These are phyloP conservation scores for Nyleta sp. DNA, from an alignment of 2,888 invertebrate genomes.

Conservation along the genomic window DNA sequence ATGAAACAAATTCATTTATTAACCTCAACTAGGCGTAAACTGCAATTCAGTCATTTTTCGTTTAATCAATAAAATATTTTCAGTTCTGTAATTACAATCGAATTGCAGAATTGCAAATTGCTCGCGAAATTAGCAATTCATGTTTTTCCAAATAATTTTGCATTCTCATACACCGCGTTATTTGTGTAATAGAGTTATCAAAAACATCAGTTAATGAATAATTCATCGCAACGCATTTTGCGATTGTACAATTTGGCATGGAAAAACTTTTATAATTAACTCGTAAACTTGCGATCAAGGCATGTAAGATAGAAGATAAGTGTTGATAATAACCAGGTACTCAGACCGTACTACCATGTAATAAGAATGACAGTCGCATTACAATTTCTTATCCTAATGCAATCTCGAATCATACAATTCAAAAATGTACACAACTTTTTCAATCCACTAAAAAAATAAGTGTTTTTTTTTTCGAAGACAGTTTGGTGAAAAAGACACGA, in stretches of 20 bases:
- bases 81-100: too few species aligned
- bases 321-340: background rate
- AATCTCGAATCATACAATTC: slow-evolving; percentile 2
- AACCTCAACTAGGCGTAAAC: too few species aligned
- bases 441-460: too few species aligned
- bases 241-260: slow-evolving; percentile 1
- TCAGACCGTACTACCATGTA: background rate
- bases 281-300: slow-evolving; percentile 11
- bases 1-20: too few species aligned
- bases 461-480: too few species aligned
- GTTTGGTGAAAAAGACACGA: too few species aligned
- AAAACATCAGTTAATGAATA: slow-evolving; percentile 27
- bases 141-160: background rate
- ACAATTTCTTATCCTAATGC: slow-evolving; percentile 5
- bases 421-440: too few species aligned
- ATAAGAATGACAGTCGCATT: background rate
- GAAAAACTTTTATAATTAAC: slow-evolving; percentile 6
- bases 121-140: background rate
- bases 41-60: too few species aligned
- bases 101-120: too few species aligned
- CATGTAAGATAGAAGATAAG: slow-evolving; percentile 17
- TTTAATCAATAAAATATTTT: too few species aligned
- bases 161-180: background rate
- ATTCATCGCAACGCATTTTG: background rate
- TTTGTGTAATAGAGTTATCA: slow-evolving; percentile 18